Base-by-base conservation (phyloP, 2,888 invertebrate species). In the Diarsia dahlii region DNA sequence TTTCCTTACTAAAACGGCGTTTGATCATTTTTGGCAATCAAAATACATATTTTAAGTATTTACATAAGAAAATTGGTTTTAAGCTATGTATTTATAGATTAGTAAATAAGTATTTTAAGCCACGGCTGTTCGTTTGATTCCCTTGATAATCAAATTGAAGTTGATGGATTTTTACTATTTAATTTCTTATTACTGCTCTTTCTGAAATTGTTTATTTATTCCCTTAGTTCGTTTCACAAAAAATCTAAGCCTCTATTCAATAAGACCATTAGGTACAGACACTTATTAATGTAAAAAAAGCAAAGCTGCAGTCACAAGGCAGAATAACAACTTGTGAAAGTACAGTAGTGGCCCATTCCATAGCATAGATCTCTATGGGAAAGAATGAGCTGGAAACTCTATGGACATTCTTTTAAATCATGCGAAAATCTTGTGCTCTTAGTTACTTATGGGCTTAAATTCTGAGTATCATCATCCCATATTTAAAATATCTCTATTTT, bases 21-120 rank as follows among this genome's bases (percentile, higher is more conserved):
- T 76, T 84, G 68, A 81, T 84, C 64, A 73, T 65, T 63, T 65
- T 60, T 63, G 39, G 9, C 52, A 69, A 67, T 68, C 67, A 62
- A 72, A 76, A 60, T 34, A 60, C 2, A 54, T 71, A 39, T 48
- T 46, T 4, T 15, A 39, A 10, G n/a, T 62, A 23, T 8, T 39
- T 39, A 48, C 13, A 2, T 28, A 12, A 58, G 28, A n/a, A 68
- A 78, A 62, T 68, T 20, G 13, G 12, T 67, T 39, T 67, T 20
- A 23, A 23, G 8, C 46, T 0, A 64, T 10, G 15, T 64, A 20
- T 76, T 45, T 71, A 46, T 15, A 20, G 15, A 64, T 46, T 23
- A 23, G 1, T 15, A 10, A 56, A 34, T 13, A 56, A n/a, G n/a
- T 46, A 0, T 46, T 60, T 28, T 10, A 52, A 52, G 15, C 12